A percentile compares a stretch with the other conserved stretches of the same genome.
Conservation (phyloP, 2,888 invertebrate species). For the Pammene aurita region DNA sequence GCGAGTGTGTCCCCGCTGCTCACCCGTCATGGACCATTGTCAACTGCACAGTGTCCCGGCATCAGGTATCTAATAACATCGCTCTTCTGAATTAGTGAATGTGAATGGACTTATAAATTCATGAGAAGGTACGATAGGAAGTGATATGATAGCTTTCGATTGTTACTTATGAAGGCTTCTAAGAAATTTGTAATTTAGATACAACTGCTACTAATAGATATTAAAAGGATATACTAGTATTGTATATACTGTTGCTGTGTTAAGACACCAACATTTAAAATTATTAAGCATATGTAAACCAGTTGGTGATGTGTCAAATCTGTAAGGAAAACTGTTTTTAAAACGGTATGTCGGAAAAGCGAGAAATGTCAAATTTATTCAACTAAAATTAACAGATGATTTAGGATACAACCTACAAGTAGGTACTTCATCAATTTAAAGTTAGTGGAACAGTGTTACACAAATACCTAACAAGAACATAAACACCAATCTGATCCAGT, state of each 20-base stretch:
- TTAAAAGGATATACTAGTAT: neutral
- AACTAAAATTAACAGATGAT: neutral
- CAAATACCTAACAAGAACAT: conserved; percentile 4
- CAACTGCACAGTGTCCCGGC: conserved; percentile 84
- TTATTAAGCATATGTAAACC: conserved; percentile 9
- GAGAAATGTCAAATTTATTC: neutral
- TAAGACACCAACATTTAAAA: neutral
- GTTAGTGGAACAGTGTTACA: neutral
- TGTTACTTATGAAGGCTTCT: neutral
- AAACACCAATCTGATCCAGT: conserved; percentile 21
- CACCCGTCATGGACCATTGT: conserved; percentile 84
- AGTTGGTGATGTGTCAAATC: conserved; percentile 6
- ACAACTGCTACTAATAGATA: neutral
- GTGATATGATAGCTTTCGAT: neutral
- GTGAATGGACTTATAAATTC: neutral
- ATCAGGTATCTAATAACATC: conserved; percentile 82
- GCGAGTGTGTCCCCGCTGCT: conserved; percentile 83
- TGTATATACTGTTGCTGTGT: neutral
- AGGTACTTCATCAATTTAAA: neutral
- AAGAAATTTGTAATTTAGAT: neutral
- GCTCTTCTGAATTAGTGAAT: conserved; percentile 41
- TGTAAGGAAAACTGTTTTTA: conserved; percentile 7
- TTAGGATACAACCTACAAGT: neutral
- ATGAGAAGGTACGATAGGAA: neutral
- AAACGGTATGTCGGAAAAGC: neutral